Percentiles rank a stretch among this genome's conserved stretches.
Evolutionary conservation across 2,888 invertebrate genomes (phyloP).

Genomic region (Trachelus troglodyta): DNA sequence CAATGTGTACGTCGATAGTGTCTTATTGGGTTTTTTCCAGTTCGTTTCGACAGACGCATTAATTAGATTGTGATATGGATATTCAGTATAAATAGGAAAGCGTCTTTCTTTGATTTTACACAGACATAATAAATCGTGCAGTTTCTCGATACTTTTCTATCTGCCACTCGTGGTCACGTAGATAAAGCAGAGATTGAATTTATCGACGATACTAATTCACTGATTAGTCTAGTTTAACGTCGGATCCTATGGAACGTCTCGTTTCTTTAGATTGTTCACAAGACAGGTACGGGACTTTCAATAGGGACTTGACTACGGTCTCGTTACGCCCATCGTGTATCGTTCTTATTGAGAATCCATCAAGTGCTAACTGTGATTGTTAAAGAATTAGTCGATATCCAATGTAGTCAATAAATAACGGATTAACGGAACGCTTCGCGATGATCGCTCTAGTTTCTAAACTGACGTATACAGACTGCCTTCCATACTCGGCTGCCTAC

Average conservation of each 20-base stretch:
- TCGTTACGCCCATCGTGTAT: neutral
- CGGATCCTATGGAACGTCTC: neutral
- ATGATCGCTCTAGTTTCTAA: conserved; percentile 4
- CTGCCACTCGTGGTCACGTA: neutral
- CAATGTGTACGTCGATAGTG: neutral
- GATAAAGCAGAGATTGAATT: neutral
- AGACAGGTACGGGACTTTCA: neutral
- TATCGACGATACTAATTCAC: neutral
- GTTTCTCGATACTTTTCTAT: neutral
- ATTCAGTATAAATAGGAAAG: neutral
- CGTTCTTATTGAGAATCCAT: neutral
- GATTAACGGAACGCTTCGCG: neutral
- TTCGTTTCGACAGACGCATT: neutral
- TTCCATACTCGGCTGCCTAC: conserved; percentile 1
- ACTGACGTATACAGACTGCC: neutral
- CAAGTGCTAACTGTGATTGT: neutral
- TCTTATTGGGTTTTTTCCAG: neutral
- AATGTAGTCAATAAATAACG: neutral
- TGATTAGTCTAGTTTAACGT: neutral
- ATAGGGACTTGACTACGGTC: neutral
- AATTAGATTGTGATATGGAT: neutral
- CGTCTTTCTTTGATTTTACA: neutral
- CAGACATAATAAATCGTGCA: neutral
- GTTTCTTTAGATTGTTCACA: neutral
- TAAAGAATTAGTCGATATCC: neutral